Conservation (phyloP, 1,140 invertebrate genomes). For the Yoshiicerus persimilis region DNA sequence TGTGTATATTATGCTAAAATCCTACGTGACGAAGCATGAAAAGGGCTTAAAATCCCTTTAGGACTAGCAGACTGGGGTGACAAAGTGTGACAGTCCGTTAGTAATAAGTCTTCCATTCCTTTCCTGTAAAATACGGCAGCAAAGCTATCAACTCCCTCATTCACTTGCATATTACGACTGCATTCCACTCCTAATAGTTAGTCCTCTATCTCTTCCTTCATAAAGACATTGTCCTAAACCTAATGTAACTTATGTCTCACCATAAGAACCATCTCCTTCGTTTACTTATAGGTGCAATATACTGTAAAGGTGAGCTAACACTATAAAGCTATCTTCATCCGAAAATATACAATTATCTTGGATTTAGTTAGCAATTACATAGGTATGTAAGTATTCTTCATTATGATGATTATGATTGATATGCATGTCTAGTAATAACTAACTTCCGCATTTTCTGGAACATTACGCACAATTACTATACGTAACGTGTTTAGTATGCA, state of each 20-base stretch:
- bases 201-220: background rate
- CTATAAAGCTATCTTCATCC: background rate
- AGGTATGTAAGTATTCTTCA: background rate
- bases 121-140: background rate
- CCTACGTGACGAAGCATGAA: conserved; percentile 9
- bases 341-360: background rate
- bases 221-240: background rate
- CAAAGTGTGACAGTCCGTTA: conserved; percentile 6
- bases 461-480: too few relatives aligned
- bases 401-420: background rate
- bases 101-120: background rate
- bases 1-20: conserved; percentile 21
- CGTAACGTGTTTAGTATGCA: too few relatives aligned
- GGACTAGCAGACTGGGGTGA: background rate
- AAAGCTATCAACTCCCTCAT: background rate
- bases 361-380: background rate
- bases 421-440: background rate
- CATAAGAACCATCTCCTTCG: too few relatives aligned
- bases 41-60: background rate
- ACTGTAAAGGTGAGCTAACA: too few relatives aligned
- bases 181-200: background rate
- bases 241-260: background rate
- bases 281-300: too few relatives aligned
- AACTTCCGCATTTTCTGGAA: background rate
- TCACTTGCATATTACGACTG: background rate